Evolutionary conservation across 2,797 vertebrate genomes (phyloP).

Genomic region (Novumbra hubbsi): DNA sequence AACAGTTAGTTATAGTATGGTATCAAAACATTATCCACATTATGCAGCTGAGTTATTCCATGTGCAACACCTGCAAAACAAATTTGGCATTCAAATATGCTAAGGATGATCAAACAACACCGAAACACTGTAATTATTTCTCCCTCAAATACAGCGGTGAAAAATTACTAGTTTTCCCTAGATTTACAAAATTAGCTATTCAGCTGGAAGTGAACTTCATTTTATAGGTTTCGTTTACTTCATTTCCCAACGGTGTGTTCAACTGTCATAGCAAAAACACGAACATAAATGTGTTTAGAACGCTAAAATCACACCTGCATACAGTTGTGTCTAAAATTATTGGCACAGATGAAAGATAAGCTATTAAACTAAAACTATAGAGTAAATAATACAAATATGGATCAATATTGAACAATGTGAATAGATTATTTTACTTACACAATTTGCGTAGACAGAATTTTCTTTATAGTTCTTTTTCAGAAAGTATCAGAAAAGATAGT

Average conservation of each 20-base stretch:
- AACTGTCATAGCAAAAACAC: slow-evolving; percentile 65
- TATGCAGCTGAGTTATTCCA: slow-evolving; percentile 81
- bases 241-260: slow-evolving; percentile 75
- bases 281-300: slow-evolving; percentile 72
- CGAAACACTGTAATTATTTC: slow-evolving; percentile 85
- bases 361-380: too few species aligned
- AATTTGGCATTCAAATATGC: slow-evolving; percentile 84
- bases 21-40: slow-evolving; percentile 80
- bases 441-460: too few species aligned
- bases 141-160: slow-evolving; percentile 70
- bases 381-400: too few species aligned
- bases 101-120: slow-evolving; percentile 82
- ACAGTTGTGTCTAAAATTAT: slow-evolving; percentile 14
- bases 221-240: slow-evolving; percentile 78
- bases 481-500: too few species aligned
- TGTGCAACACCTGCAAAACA: slow-evolving; percentile 84
- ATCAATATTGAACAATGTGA: slow-evolving; percentile 17
- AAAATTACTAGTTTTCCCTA: slow-evolving; percentile 56
- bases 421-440: neutral
- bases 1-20: slow-evolving; percentile 73
- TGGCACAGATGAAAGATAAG: too few species aligned
- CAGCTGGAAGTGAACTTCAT: slow-evolving; percentile 83
- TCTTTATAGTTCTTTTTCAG: too few species aligned
- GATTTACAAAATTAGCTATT: slow-evolving; percentile 77
- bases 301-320: slow-evolving; percentile 64